A percentile compares a stretch with the other conserved stretches of the same genome.
Conservation (phyloP, 2,113 vertebrate species). For the Spilogale gracilis region DNA sequence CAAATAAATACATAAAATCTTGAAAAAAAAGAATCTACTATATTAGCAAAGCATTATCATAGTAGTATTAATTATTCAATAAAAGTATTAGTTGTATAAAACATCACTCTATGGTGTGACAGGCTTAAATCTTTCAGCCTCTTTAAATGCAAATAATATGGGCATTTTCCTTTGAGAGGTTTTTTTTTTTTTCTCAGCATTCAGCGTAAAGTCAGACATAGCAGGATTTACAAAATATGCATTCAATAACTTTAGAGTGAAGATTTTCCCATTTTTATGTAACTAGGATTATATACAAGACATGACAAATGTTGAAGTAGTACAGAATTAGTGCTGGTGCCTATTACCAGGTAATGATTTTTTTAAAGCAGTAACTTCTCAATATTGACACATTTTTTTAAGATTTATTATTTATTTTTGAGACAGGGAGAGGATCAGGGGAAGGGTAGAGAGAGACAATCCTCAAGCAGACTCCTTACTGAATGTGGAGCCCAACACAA, state of each 20-base stretch:
- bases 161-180: neutral
- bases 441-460: neutral
- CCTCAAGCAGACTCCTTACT: neutral
- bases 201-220: neutral
- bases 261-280: neutral
- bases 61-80: neutral
- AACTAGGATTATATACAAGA: neutral
- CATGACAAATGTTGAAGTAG: neutral
- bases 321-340: constrained; percentile 21
- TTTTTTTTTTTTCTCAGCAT: neutral
- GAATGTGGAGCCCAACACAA: neutral
- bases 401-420: neutral
- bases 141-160: neutral
- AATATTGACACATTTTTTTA: neutral
- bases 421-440: neutral
- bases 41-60: neutral
- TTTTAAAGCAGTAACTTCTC: neutral
- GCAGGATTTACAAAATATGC: neutral
- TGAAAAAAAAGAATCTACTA: neutral
- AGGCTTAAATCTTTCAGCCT: neutral
- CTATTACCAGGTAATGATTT: neutral
- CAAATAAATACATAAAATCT: too few relatives aligned
- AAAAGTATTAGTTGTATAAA: neutral
- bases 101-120: neutral
- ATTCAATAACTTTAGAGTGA: neutral